A percentile compares a stretch with the other conserved stretches of the same genome.
Conservation (phyloP, 2,888 invertebrate genomes). For the Leucophenga montana region DNA sequence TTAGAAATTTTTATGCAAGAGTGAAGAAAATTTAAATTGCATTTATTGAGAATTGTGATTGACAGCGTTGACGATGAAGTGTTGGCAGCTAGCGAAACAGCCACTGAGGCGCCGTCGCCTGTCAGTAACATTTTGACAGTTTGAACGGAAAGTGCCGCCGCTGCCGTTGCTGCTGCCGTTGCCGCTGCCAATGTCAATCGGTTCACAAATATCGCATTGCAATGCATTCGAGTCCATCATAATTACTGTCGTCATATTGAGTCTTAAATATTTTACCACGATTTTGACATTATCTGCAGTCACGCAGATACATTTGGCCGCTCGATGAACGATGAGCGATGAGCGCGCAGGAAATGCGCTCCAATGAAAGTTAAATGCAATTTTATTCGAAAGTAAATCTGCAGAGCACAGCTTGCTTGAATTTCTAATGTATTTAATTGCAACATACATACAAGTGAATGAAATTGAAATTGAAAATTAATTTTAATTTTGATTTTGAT, state of each 20-base stretch:
- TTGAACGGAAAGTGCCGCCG: not conserved
- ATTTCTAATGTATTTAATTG: slow-evolving; percentile 6
- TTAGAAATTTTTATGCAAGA: not conserved
- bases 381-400: slow-evolving; percentile 17
- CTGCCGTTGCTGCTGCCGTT: too few species aligned
- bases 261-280: slow-evolving; percentile 5
- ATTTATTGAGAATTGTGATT: slow-evolving; percentile 18
- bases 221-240: slow-evolving; percentile 14
- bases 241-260: slow-evolving; percentile 24
- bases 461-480: too few species aligned
- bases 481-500: too few species aligned
- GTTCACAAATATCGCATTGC: not conserved
- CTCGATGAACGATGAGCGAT: too few species aligned
- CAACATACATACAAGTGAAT: not conserved
- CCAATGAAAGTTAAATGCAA: not conserved
- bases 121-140: slow-evolving; percentile 7
- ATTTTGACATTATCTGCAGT: slow-evolving; percentile 15
- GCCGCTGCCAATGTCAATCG: not conserved
- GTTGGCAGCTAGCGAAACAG: not conserved
- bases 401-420: not conserved
- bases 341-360: too few species aligned
- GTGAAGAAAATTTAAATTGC: slow-evolving; percentile 18
- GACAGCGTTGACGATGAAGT: slow-evolving; percentile 10
- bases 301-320: not conserved
- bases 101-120: slow-evolving; percentile 4